These are phyloP conservation scores for Apomyelois bistriatella DNA, from an alignment of 2,888 invertebrate species.

Conservation along the genomic window DNA sequence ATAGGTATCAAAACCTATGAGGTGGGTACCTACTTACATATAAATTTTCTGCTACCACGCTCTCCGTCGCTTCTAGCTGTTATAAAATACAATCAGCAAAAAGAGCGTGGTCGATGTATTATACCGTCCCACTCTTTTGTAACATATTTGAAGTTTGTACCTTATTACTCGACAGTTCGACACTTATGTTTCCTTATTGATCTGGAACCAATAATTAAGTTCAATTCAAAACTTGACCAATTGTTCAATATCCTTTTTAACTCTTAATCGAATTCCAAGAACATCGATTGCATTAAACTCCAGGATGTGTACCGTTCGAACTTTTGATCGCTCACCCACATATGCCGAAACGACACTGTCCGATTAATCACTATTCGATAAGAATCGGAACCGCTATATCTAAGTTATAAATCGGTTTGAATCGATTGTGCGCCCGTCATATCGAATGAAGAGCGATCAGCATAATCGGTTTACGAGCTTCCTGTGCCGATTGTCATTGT, in stretches of 20 bases:
- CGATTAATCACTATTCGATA: constrained; percentile 44
- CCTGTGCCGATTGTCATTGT: constrained; percentile 69
- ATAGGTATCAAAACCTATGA: too few species aligned
- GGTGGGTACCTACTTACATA: too few species aligned
- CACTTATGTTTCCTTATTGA: too few species aligned
- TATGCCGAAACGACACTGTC: constrained; percentile 23
- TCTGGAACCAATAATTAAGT: too few species aligned
- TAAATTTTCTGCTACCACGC: too few species aligned
- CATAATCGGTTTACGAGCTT: constrained; percentile 74
- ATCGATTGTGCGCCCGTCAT: constrained; percentile 65
- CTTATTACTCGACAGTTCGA: too few species aligned
- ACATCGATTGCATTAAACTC: not conserved
- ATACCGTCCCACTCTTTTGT: too few species aligned
- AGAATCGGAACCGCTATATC: constrained; percentile 57
- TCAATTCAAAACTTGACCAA: not conserved
- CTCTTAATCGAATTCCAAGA: constrained; percentile 4
- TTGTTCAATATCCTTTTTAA: constrained; percentile 8
- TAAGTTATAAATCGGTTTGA: constrained; percentile 60
- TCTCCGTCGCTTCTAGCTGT: too few species aligned
- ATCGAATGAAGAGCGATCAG: constrained; percentile 67
- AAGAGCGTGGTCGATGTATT: too few species aligned
- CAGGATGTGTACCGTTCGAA: constrained; percentile 10
- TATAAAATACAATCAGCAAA: too few species aligned
- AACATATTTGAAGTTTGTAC: too few species aligned
- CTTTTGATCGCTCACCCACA: constrained; percentile 10